These are phyloP conservation scores for Meloidogyne floridensis DNA, from an alignment of 1,140 invertebrate genomes.

Conservation along the genomic window DNA sequence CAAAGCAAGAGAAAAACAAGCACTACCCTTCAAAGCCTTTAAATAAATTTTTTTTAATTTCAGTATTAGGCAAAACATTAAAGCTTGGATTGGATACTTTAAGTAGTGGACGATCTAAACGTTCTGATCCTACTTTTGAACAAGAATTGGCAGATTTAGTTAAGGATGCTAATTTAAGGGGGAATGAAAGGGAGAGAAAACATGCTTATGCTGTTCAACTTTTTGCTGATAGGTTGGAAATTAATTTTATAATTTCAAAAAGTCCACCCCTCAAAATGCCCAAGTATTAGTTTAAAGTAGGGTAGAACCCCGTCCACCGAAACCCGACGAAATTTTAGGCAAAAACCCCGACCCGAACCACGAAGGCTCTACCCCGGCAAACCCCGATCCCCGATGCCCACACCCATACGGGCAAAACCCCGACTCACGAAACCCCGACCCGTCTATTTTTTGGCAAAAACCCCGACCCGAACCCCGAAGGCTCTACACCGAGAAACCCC, in stretches of 20 bases:
- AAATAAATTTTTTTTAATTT: slow-evolving; percentile 10
- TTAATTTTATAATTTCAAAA: not conserved
- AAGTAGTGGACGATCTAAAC: slow-evolving; percentile 66
- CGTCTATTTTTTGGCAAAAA: too few relatives aligned
- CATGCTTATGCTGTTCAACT: slow-evolving; percentile 69
- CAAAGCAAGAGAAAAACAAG: too few relatives aligned
- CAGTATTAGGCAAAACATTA: slow-evolving; percentile 70
- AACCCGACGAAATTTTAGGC: too few relatives aligned
- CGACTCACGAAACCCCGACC: too few relatives aligned
- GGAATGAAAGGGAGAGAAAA: slow-evolving; percentile 66
- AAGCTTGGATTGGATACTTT: slow-evolving; percentile 68
- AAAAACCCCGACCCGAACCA: too few relatives aligned
- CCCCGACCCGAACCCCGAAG: too few relatives aligned
- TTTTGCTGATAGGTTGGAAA: slow-evolving; percentile 67
- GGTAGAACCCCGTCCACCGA: too few relatives aligned
- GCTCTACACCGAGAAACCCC: too few relatives aligned
- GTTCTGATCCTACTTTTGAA: slow-evolving; percentile 62
- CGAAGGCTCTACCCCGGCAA: too few relatives aligned
- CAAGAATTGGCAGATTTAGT: slow-evolving; percentile 65
- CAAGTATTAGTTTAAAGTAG: too few relatives aligned
- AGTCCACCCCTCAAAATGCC: not conserved
- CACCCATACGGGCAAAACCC: too few relatives aligned
- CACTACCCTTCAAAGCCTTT: not conserved
- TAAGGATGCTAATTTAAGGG: slow-evolving; percentile 43
- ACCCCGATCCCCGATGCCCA: too few relatives aligned